Base-by-base conservation (phyloP, 2,888 invertebrate species). In the Slavum lentiscoides region DNA sequence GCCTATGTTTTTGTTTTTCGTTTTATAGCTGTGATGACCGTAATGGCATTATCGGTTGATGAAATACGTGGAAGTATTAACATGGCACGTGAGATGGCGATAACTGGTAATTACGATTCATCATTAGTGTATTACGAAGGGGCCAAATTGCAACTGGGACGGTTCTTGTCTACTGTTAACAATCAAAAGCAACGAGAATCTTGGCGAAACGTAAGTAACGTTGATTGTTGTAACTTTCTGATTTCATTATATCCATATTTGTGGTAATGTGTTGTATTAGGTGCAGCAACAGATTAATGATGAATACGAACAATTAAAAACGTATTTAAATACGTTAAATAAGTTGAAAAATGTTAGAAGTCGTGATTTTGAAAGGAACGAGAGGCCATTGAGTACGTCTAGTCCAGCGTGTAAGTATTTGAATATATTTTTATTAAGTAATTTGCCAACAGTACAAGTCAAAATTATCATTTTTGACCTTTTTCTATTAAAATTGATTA, bases 41-140 rank as follows among this genome's bases (percentile, higher is more conserved):
- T 91, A 88, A 95, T 95, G 95, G 93, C 94, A 88, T 93, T 94
- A 87, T 93, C 93, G 86, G 91, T 94, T 87, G 92, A 92, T 87
- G 95, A 96, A 89, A 95, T 96, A 88, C 93, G 93, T 89, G 96
- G 97, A 89, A 97, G 96, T 89, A 94, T 96, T 82, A 96, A 95
- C 88, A 88, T 96, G 87, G 98, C 96, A 82, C 90, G 98, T 85
- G 97, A 98, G 89, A 94, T 94, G 92, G 95, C 96, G 83, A 89
- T 98, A 85, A 92, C 95, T 86, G 97, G 98, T 37, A 96, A 97
- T 88, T 98, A 98, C 86, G 97, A 98, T 86, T 94, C 94, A 83
- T 94, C 98, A 39, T 90, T 93, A 84, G 94, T 97, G 82, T 97
- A 96, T 87, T 97, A 97, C 86, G 94, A 97, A 87, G 95, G 95